Evolutionary conservation across 2,113 vertebrate genomes (phyloP), one percentile per base, ranked within the genome.

Genomic region (Notarius lentiginosus): DNA sequence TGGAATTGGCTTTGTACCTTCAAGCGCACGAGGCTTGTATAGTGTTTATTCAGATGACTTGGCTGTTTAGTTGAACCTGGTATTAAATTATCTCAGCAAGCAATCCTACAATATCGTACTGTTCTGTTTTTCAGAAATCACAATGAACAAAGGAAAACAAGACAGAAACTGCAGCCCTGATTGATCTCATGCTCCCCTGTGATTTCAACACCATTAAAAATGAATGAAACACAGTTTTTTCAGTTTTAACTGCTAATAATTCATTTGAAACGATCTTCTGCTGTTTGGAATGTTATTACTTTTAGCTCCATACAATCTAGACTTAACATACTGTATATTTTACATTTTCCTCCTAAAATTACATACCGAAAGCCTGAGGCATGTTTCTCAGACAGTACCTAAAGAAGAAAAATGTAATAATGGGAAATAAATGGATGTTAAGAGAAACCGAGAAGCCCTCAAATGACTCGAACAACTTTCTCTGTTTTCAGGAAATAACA

Each of bases 231-330:
- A 1, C n/a, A 41, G 2, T 41, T 41, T 41, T 7, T 22, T 73
- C n/a, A 77, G 47, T 20, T 86, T 51, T 8, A 66, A 49, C 55
- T 65, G 41, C 18, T 68, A 41, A 41, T 41, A 41, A 41, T 41
- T 75, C 81, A 82, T 80, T 11, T 85, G 53, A 66, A 84, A 86
- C 89, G 72, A 85, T 82, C 68, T 86, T 77, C 70, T 84, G 82
- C 87, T 86, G 84, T 88, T 89, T 70, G 30, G 27, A 66, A 90
- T 82, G 87, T 88, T 70, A 87, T 51, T 83, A 30, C 4, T 27
- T 27, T 83, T 17, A 66, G 79, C 47, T 7, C 9, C n/a, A 7
- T 79, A 27, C 2, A 27, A 53, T 79, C 14, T 12, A 41, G 41
- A 41, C 10, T 56, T 55, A 27, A 12, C 24, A 17, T 55, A 41